Percentiles rank a stretch among this genome's conserved stretches.
Evolutionary conservation across 2,888 invertebrate genomes (phyloP).

Genomic region (Drosophila mimetica): DNA sequence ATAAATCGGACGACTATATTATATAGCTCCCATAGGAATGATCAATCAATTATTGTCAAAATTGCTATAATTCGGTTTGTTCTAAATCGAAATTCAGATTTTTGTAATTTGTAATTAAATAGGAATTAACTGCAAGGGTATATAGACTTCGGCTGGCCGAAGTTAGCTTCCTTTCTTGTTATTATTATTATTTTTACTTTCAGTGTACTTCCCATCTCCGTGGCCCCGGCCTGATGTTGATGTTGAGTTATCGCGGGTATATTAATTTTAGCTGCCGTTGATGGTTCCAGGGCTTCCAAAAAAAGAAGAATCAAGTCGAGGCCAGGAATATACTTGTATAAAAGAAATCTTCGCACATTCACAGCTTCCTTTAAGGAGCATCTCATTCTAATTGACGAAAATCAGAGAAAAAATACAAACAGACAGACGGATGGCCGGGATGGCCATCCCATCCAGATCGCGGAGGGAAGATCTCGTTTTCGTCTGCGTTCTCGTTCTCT

Average conservation of each 20-base stretch:
- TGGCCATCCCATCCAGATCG: constrained; percentile 10
- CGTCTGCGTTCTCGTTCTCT: constrained; percentile 41
- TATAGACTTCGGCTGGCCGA: too few relatives aligned
- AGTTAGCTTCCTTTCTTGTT: too few relatives aligned
- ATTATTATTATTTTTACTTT: too few relatives aligned
- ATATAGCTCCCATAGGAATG: too few relatives aligned
- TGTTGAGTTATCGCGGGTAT: constrained; percentile 79
- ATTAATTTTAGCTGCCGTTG: constrained; percentile 79
- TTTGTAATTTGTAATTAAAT: too few relatives aligned
- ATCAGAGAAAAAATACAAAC: constrained; percentile 57
- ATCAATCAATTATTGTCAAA: too few relatives aligned
- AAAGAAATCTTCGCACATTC: constrained; percentile 75
- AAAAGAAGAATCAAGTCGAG: constrained; percentile 13
- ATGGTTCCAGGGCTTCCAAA: constrained; percentile 67
- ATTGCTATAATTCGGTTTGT: too few relatives aligned
- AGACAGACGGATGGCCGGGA: constrained; percentile 34
- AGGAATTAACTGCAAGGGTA: too few relatives aligned
- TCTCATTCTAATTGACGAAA: constrained; percentile 76
- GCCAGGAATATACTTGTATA: constrained; percentile 30
- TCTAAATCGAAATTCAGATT: too few relatives aligned
- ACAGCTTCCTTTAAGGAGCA: constrained; percentile 64
- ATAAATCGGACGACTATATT: too few relatives aligned
- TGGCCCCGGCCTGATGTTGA: constrained; percentile 47
- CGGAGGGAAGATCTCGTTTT: constrained; percentile 33
- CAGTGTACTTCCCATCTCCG: constrained; percentile 29